Percentiles rank a stretch among this genome's conserved stretches.
Evolutionary conservation across 2,113 vertebrate species (phyloP).

Genomic region (Otus sunia): DNA sequence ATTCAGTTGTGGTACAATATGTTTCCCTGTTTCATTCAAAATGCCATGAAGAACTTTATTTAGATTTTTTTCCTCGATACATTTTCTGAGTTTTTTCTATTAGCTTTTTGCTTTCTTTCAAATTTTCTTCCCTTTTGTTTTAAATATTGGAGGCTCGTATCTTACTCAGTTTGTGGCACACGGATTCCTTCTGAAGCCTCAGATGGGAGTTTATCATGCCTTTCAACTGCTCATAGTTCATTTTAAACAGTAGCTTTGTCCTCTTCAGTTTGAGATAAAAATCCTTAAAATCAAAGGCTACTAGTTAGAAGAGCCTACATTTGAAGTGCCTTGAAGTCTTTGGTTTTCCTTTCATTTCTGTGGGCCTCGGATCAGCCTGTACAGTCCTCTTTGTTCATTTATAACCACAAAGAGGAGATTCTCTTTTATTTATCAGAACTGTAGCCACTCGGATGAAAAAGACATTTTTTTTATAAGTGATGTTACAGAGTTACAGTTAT

Average conservation of each 20-base stretch:
- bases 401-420: constrained; percentile 39
- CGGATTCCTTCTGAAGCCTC: neutral
- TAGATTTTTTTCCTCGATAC: neutral
- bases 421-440: constrained; percentile 32
- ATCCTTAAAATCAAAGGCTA: constrained; percentile 55
- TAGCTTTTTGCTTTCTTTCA: neutral
- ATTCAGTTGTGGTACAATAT: no score
- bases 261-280: constrained; percentile 41
- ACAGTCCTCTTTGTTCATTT: constrained; percentile 45
- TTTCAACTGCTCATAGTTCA: neutral
- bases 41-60: neutral
- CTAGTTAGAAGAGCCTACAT: constrained; percentile 22
- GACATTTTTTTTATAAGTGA: neutral
- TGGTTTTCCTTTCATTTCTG: constrained; percentile 43
- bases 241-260: constrained; percentile 27
- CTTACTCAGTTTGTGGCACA: neutral
- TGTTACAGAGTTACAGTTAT: neutral
- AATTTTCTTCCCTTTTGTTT: neutral
- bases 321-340: constrained; percentile 44
- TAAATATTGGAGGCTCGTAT: neutral
- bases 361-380: neutral
- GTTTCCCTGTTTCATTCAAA: neutral
- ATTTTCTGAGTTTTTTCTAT: neutral
- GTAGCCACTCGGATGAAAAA: neutral
- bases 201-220: neutral